A percentile compares a stretch with the other conserved stretches of the same genome.
Evolutionary conservation across 2,113 vertebrate species (phyloP).

Genomic region (Tychaedon coryphoeus): DNA sequence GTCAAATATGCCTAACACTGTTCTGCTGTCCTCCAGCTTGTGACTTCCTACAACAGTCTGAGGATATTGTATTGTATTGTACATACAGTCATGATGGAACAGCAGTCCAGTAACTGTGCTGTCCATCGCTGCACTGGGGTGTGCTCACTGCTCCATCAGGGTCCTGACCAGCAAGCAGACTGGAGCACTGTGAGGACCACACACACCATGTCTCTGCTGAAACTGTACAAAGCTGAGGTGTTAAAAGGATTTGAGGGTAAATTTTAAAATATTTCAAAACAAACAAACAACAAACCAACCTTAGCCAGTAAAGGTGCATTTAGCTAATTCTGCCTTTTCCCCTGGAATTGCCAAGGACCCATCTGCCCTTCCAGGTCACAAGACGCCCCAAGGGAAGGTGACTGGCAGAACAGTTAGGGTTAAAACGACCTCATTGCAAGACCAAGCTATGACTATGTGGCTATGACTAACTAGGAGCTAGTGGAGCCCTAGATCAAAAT

Average conservation of each 20-base stretch:
- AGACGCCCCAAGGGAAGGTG: background rate
- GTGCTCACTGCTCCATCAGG: background rate
- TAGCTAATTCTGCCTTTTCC: background rate
- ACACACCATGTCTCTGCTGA: background rate
- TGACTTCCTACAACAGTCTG: background rate
- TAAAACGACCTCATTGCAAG: background rate
- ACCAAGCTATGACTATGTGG: background rate
- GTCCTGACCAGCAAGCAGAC: background rate
- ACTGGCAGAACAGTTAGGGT: background rate
- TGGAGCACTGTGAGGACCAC: background rate
- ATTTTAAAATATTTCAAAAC: too few species aligned
- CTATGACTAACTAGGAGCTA: background rate
- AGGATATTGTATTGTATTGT: background rate
- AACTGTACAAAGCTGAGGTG: background rate
- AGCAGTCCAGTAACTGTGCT: background rate
- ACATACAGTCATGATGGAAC: background rate
- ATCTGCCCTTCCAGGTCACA: background rate
- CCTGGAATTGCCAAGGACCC: background rate
- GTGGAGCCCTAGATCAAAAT: background rate
- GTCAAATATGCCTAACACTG: background rate
- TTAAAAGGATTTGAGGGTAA: background rate
- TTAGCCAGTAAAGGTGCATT: background rate
- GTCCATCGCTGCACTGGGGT: background rate
- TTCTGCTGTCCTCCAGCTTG: background rate
- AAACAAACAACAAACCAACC: background rate